phyloP scores from a whole-genome alignment of 1,140 invertebrate species.

The Drosophila arawakana region DNA sequence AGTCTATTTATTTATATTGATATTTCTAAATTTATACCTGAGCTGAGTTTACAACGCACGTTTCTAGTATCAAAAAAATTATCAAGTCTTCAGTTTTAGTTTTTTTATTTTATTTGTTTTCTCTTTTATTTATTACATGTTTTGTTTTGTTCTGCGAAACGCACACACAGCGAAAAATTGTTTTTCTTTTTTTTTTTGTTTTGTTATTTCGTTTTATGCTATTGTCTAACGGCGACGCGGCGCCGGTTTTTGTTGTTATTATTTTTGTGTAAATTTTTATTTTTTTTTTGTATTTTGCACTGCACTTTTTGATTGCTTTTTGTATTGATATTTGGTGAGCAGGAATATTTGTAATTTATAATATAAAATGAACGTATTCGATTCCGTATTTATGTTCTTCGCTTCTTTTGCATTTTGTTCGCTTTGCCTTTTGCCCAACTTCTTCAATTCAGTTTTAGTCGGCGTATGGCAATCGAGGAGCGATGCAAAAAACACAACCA shows the following conservation, averaged over 20 bases:
- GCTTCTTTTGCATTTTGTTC: constrained; percentile 42
- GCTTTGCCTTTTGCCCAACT: constrained; percentile 28
- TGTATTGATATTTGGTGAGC: constrained; percentile 35
- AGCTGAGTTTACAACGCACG: constrained; percentile 52
- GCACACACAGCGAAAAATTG: constrained; percentile 28
- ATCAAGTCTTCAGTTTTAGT: constrained; percentile 9
- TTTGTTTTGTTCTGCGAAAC: constrained; percentile 11
- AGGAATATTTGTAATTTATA: constrained; percentile 34
- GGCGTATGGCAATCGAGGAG: constrained; percentile 44
- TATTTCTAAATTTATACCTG: constrained; percentile 45
- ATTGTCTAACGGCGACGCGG: constrained; percentile 16
- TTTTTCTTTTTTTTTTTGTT: constrained; percentile 1
- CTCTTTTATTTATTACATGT: constrained; percentile 24
- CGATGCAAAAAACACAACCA: constrained; percentile 67
- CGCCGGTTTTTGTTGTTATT: constrained; percentile 26
- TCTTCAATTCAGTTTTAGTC: constrained; percentile 25
- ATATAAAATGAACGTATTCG: constrained; percentile 28
- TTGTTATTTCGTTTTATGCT: constrained; percentile 11
- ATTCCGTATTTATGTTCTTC: constrained; percentile 41
- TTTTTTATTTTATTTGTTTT: constrained; percentile 8
- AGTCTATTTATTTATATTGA: constrained; percentile 29
- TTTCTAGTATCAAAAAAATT: constrained; percentile 51
- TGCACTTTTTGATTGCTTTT: constrained; percentile 23
- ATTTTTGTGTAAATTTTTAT: background rate
- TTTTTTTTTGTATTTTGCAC: constrained; percentile 6